A percentile compares a stretch with the other conserved stretches of the same genome.
Conservation (phyloP, 2,888 invertebrate genomes). For the Nudaria mundana region DNA sequence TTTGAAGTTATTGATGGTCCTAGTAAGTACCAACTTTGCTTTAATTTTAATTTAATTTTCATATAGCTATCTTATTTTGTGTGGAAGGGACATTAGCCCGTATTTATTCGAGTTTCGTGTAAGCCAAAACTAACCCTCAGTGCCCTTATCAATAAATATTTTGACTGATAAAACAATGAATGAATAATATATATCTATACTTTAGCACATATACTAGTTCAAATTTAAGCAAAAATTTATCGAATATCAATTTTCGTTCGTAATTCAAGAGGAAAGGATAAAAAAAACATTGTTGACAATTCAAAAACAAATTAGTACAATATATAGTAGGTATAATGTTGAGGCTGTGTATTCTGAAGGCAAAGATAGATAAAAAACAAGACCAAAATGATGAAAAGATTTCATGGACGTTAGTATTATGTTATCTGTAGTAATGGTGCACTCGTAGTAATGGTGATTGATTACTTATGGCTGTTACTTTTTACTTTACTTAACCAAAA, state of each 20-base stretch:
- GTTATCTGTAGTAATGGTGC: not conserved
- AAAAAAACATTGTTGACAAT: not conserved
- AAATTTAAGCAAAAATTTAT: not conserved
- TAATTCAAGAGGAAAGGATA: not conserved
- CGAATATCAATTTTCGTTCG: not conserved
- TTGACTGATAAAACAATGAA: not conserved
- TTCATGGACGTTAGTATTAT: not conserved
- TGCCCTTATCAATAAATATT: not conserved
- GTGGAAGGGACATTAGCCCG: not conserved
- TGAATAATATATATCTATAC: too few species aligned
- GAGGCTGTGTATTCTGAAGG: not conserved
- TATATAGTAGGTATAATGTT: not conserved
- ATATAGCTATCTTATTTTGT: not conserved
- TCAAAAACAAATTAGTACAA: not conserved
- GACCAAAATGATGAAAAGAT: not conserved
- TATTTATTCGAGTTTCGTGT: not conserved
- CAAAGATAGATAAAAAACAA: not conserved
- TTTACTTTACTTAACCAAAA: too few species aligned
- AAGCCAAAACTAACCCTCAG: not conserved
- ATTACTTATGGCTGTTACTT: too few species aligned
- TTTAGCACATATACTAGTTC: not conserved
- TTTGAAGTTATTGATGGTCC: too few species aligned
- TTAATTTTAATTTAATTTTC: not conserved
- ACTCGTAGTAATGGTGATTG: too few species aligned
- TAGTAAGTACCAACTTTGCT: not conserved